Evolutionary conservation across 2,888 invertebrate species (phyloP).

Genomic region (Agonopterix heracliana): DNA sequence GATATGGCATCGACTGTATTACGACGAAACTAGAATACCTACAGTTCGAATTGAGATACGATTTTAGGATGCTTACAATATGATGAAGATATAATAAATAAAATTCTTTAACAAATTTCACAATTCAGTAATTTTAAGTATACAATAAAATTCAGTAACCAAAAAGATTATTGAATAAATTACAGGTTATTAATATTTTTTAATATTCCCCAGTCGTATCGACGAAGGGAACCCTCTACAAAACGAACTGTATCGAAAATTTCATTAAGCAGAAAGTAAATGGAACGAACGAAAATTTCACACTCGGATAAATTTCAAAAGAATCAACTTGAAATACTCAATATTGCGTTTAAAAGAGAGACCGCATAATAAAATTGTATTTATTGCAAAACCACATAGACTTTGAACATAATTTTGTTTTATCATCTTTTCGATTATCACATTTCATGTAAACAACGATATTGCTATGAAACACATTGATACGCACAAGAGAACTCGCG

Average conservation of each 20-base stretch:
- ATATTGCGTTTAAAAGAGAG: slow-evolving; percentile 54
- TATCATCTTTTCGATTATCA: too few relatives aligned
- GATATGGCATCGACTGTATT: too few relatives aligned
- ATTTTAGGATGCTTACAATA: too few relatives aligned
- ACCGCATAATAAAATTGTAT: slow-evolving; percentile 58
- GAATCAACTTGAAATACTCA: slow-evolving; percentile 51
- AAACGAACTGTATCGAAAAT: slow-evolving; percentile 48
- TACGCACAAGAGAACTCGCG: too few relatives aligned
- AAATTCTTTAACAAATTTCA: too few relatives aligned
- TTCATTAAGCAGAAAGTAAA: slow-evolving; percentile 61
- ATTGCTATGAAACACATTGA: too few relatives aligned
- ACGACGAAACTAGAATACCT: too few relatives aligned
- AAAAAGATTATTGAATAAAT: slow-evolving; percentile 38
- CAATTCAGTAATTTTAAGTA: too few relatives aligned
- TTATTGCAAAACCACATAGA: slow-evolving; percentile 29
- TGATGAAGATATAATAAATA: too few relatives aligned
- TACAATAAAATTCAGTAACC: not conserved
- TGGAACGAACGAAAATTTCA: slow-evolving; percentile 59
- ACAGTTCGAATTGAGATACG: too few relatives aligned
- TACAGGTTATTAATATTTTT: slow-evolving; percentile 37
- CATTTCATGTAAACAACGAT: too few relatives aligned
- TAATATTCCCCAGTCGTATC: slow-evolving; percentile 20
- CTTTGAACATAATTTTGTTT: slow-evolving; percentile 16
- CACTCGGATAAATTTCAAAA: slow-evolving; percentile 62
- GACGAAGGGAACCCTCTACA: slow-evolving; percentile 10